phyloP scores from a whole-genome alignment of 2,113 vertebrate genomes.

The Typhlomys cinereus region DNA sequence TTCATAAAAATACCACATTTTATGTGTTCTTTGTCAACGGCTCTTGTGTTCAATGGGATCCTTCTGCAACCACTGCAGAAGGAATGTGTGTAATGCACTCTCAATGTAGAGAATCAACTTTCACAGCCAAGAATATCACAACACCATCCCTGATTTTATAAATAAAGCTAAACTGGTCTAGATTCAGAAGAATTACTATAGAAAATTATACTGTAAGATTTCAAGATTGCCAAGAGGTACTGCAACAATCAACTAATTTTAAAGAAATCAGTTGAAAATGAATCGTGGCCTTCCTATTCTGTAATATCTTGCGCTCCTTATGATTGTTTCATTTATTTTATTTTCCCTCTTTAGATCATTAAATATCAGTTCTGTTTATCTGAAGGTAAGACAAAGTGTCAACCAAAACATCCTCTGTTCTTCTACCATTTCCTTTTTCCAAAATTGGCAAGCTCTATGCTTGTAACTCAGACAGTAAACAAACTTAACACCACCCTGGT shows the following conservation, averaged over 20 bases:
- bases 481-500: constrained; percentile 85
- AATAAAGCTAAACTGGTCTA: constrained; percentile 60
- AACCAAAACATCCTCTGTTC: constrained; percentile 85
- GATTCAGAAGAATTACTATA: constrained; percentile 45
- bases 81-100: background rate
- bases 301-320: constrained; percentile 88
- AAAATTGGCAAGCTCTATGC: constrained; percentile 84
- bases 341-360: constrained; percentile 98
- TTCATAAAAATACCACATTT: constrained; percentile 54
- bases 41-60: background rate
- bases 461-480: constrained; percentile 85
- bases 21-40: background rate
- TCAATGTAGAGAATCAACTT: constrained; percentile 50
- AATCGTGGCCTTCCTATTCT: constrained; percentile 89
- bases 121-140: constrained; percentile 34
- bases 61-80: constrained; percentile 38
- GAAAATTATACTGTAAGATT: constrained; percentile 54
- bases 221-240: constrained; percentile 83
- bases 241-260: constrained; percentile 86
- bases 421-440: constrained; percentile 82
- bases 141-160: constrained; percentile 26
- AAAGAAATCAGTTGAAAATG: constrained; percentile 81
- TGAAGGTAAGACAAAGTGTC: constrained; percentile 96
- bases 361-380: constrained; percentile 98
- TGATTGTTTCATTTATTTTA: constrained; percentile 90